Evolutionary conservation across 2,797 vertebrate species (phyloP), one percentile per base, ranked within the genome.

Genomic region (Esox lucius): DNA sequence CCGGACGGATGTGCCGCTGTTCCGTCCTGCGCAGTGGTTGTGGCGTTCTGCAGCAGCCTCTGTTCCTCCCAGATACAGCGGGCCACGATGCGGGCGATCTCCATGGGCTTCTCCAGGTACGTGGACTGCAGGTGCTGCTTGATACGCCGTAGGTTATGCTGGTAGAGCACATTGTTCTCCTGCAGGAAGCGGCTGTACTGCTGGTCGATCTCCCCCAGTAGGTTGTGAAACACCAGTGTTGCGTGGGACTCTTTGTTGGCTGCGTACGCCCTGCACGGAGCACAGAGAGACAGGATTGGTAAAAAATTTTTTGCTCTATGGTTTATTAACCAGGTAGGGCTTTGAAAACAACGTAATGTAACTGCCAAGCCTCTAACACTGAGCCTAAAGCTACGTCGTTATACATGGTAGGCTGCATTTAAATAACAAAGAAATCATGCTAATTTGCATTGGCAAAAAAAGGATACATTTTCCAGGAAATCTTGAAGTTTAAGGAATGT

Each of bases 91-190:
- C 97, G 95, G 0, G 98, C 98, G 3, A 99, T 99, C 13, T 99
- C 97, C 97, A 98, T 98, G 0, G 98, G 98, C 83, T 98, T 98
- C 90, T 99, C 97, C 86, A 99, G 80, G 79, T 99, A 99, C 33
- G 98, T 97, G 94, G 97, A 99, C 96, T 99, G 97, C 81, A 98
- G 95, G 85, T 99, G 98, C 91, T 99, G 98, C 82, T 99, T 99
- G 84, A 99, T 99, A 83, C 97, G 94, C 66, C 98, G 94, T 81
- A 99, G 93, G 91, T 99, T 99, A 88, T 99, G 98, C 89, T 99
- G 97, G 87, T 99, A 98, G 70, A 99, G 93, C 5, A 99, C 98
- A 0, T 99, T 99, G 85, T 97, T 98, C 84, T 99, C 98, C 90
- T 99, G 98, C 70, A 99, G 94, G 83, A 99, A 99, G 75, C 98